phyloP scores from a whole-genome alignment of 1,140 invertebrate species.

The Dinoponera quadriceps region DNA sequence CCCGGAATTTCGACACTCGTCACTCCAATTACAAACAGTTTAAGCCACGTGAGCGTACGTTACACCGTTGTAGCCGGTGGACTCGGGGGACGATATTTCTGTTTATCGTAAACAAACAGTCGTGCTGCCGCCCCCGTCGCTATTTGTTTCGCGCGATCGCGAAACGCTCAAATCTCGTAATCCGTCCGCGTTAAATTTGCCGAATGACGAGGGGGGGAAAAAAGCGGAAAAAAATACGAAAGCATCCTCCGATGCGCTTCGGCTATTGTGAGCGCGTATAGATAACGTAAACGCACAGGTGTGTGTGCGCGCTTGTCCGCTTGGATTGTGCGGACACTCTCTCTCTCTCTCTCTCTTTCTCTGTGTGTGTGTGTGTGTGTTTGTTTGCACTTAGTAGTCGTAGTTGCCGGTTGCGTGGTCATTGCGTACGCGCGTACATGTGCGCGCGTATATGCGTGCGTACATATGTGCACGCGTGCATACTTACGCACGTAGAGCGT shows the following conservation, averaged over 20 bases:
- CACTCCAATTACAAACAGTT: conserved; percentile 60
- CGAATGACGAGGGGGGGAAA: background rate
- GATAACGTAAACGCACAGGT: conserved; percentile 20
- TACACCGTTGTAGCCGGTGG: conserved; percentile 35
- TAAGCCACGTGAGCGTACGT: conserved; percentile 46
- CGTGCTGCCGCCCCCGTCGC: conserved; percentile 13
- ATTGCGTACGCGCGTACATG: background rate
- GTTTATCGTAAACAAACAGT: conserved; percentile 61
- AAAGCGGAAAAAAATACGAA: background rate
- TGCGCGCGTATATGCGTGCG: background rate
- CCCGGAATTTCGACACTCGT: conserved; percentile 54
- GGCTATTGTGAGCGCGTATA: conserved; percentile 26
- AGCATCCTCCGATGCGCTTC: conserved; percentile 46
- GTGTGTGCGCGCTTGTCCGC: background rate
- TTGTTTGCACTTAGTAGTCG: conserved; percentile 32
- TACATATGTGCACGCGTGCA: no score
- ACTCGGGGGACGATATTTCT: conserved; percentile 51
- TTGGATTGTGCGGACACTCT: background rate
- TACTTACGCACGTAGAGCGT: background rate
- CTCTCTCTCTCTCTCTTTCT: no score
- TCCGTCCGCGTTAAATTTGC: conserved; percentile 56
- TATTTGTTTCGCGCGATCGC: conserved; percentile 51
- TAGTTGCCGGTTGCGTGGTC: background rate
- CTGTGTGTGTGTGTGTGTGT: conserved; percentile 1
- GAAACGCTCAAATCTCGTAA: conserved; percentile 60